These are phyloP conservation scores for Sarcophaga carnaria DNA, from an alignment of 2,888 invertebrate species.

Conservation along the genomic window DNA sequence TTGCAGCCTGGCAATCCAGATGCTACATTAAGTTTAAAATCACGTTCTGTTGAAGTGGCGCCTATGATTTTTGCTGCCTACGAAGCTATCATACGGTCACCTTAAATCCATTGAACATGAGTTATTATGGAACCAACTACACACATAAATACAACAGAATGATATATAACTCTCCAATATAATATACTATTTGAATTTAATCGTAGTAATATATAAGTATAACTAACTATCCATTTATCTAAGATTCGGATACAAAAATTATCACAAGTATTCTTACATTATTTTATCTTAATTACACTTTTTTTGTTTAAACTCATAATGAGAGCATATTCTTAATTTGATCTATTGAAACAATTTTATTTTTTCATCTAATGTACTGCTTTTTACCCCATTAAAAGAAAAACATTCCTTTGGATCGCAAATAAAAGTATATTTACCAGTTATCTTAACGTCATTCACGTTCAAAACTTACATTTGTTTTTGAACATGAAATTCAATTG, in stretches of 20 bases:
- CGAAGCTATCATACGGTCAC: slow-evolving; percentile 88
- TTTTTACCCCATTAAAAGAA: not conserved
- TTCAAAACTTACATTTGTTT: not conserved
- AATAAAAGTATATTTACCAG: not conserved
- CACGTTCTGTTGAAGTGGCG: slow-evolving; percentile 95
- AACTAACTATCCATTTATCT: not conserved
- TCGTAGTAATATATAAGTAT: slow-evolving; percentile 19
- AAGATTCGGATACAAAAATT: not conserved
- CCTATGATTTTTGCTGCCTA: slow-evolving; percentile 95
- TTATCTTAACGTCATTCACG: not conserved
- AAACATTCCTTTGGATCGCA: slow-evolving; percentile 49
- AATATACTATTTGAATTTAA: slow-evolving; percentile 35
- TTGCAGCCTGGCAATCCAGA: slow-evolving; percentile 96
- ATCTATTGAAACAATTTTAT: too few relatives aligned
- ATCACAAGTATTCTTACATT: slow-evolving; percentile 9
- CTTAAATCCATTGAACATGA: slow-evolving; percentile 74
- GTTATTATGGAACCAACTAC: not conserved
- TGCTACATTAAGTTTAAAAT: slow-evolving; percentile 95
- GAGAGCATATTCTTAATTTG: too few relatives aligned
- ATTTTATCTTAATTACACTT: not conserved
- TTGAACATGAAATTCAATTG: slow-evolving; percentile 11
- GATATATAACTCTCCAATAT: slow-evolving; percentile 32
- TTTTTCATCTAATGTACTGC: too few relatives aligned
- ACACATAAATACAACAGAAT: slow-evolving; percentile 14
- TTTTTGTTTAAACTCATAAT: not conserved